A percentile compares a stretch with the other conserved stretches of the same genome.
Conservation (phyloP, 2,888 invertebrate genomes). For the Yponomeuta malinellus region DNA sequence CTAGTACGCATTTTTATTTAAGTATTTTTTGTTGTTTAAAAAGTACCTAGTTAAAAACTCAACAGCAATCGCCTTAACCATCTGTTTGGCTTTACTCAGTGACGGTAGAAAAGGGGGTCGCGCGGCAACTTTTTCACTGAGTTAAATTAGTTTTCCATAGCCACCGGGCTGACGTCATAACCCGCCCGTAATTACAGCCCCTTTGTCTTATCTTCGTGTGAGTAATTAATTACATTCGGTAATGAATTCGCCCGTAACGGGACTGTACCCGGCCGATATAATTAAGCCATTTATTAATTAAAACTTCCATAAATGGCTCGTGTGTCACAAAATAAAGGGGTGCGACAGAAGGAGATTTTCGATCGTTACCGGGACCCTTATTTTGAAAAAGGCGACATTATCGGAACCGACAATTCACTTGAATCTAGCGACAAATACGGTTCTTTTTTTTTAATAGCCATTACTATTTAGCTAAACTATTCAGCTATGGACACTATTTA, state of each 20-base stretch:
- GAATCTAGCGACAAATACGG: no score
- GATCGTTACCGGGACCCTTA: neutral
- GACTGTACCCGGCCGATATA: constrained; percentile 39
- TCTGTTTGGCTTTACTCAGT: neutral
- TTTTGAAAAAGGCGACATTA: no score
- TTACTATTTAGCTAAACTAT: no score
- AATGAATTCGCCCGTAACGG: constrained; percentile 55
- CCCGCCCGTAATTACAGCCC: constrained; percentile 40
- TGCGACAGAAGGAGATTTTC: constrained; percentile 11
- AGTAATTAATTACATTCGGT: constrained; percentile 58
- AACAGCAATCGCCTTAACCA: no score
- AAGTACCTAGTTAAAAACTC: no score
- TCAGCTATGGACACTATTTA: no score
- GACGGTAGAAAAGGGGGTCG: neutral
- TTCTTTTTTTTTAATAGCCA: no score
- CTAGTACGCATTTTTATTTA: no score
- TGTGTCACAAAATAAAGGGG: neutral
- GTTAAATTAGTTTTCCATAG: constrained; percentile 57
- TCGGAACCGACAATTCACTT: no score
- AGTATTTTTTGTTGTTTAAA: no score
- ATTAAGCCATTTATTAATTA: constrained; percentile 50
- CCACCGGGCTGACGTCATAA: constrained; percentile 40
- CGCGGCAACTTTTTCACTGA: constrained; percentile 21
- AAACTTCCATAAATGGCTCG: constrained; percentile 26
- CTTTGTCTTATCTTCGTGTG: constrained; percentile 48